Base-by-base conservation (phyloP, 2,113 vertebrate species). In the Nannobrachium achirus region DNA sequence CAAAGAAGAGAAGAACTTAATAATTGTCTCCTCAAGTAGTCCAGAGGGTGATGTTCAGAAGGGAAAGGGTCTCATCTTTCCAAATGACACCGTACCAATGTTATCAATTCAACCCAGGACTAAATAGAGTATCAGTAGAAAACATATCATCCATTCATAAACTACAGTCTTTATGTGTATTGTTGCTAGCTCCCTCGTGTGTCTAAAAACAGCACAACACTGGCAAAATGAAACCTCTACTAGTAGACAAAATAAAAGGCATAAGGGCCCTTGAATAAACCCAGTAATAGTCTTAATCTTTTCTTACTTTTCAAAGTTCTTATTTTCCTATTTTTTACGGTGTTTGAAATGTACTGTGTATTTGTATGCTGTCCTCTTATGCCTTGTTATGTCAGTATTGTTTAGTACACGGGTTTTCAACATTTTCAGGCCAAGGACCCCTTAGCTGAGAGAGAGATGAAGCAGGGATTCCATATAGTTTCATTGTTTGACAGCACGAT, bases 111-210 rank as follows among this genome's bases (percentile, higher is more conserved):
- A 16, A 49, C 6, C 10, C 5, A 33, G 25, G 0, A 3, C 10
- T 55, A 2, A n/a, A 8, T 15, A 10, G 20, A 42, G 44, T 4
- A 9, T 38, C 14, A 55, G 10, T 11, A 10, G 2, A 40, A 3
- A 40, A 9, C 11, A 49, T 20, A 10, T 16, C 18, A 18, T 64
- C 19, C 38, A 20, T 33, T 62, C 60, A 56, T 8, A 14, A 48
- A 16, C 25, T 33, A 51, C 58, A 64, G 63, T 51, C 48, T 20
- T 56, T 6, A 42, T 11, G 16, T 6, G 0, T 42, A 44, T 61
- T 67, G 62, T 44, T 68, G 14, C 45, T 82, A 56, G 82, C 84
- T 50, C 86, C 86, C 82, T 75, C 87, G 0, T 66, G 76, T 81
- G 83, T 75, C 69, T 46, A 42, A 15, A 82, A 70, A 20, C 15